A percentile compares a stretch with the other conserved stretches of the same genome.
These are phyloP conservation scores for Siphamia tubifer DNA, from an alignment of 2,113 vertebrate genomes.

Conservation along the genomic window DNA sequence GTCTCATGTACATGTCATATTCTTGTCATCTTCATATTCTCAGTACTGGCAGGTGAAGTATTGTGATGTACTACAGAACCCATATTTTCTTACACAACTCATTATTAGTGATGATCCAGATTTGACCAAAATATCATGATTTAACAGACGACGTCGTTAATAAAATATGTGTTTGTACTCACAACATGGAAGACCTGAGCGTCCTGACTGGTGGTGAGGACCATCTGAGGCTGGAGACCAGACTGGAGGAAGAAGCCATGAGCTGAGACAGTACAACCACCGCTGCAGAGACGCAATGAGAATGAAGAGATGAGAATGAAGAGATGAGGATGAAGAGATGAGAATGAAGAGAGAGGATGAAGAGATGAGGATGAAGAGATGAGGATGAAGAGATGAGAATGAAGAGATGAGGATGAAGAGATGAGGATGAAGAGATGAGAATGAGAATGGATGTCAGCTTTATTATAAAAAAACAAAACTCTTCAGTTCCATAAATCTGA, in stretches of 20 bases:
- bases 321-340: no score
- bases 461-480: not conserved
- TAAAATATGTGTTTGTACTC: slow-evolving; percentile 77
- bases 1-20: no score
- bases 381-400: not conserved
- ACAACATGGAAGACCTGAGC: slow-evolving; percentile 90
- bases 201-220: slow-evolving; percentile 86
- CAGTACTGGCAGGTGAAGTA: no score
- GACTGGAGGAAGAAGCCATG: slow-evolving; percentile 91
- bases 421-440: no score
- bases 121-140: no score
- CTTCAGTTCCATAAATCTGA: not conserved
- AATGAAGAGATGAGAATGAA: not conserved
- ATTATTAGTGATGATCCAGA: no score
- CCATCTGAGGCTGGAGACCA: slow-evolving; percentile 89
- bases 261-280: slow-evolving; percentile 94
- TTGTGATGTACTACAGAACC: no score
- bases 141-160: no score
- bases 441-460: slow-evolving; percentile 21
- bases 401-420: no score
- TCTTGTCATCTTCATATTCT: no score
- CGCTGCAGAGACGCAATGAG: slow-evolving; percentile 75
- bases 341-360: no score
- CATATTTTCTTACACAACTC: no score
- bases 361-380: not conserved